Conservation (phyloP, 1,140 invertebrate species). For the Piezodorus guildinii region DNA sequence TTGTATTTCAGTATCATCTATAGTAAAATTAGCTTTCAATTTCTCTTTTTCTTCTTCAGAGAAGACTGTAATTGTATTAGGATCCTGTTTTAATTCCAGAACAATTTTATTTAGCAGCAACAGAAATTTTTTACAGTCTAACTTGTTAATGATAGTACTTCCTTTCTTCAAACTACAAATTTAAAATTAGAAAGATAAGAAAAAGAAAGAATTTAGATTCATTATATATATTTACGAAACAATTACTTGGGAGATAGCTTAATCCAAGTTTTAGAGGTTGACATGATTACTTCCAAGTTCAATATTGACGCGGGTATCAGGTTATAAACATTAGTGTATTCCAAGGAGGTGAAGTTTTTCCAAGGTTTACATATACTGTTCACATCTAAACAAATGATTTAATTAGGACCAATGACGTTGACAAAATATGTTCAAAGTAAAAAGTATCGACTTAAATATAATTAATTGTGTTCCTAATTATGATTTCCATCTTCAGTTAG, state of each 20-base stretch:
- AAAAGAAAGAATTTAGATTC: neutral
- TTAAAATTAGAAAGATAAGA: neutral
- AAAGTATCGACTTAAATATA: no score
- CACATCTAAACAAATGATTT: no score
- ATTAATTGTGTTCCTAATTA: no score
- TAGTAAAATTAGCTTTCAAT: slow-evolving; percentile 15
- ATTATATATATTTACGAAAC: neutral
- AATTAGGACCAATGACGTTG: no score
- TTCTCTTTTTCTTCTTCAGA: slow-evolving; percentile 25
- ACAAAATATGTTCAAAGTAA: no score
- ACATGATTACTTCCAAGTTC: neutral
- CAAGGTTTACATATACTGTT: no score
- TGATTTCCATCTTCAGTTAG: no score
- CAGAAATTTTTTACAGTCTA: slow-evolving; percentile 25
- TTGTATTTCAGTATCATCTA: slow-evolving; percentile 12
- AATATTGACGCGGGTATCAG: neutral
- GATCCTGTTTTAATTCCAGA: slow-evolving; percentile 12
- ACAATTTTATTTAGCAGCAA: slow-evolving; percentile 23
- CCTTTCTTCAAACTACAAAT: slow-evolving; percentile 20
- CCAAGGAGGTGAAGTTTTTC: neutral
- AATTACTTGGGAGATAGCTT: slow-evolving; percentile 2
- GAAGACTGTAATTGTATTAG: slow-evolving; percentile 18
- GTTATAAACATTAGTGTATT: neutral
- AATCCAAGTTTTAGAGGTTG: slow-evolving; percentile 1
- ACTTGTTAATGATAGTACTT: slow-evolving; percentile 20